A percentile compares a stretch with the other conserved stretches of the same genome.
Conservation (phyloP, 2,113 vertebrate genomes). For the Colossoma macropomum region DNA sequence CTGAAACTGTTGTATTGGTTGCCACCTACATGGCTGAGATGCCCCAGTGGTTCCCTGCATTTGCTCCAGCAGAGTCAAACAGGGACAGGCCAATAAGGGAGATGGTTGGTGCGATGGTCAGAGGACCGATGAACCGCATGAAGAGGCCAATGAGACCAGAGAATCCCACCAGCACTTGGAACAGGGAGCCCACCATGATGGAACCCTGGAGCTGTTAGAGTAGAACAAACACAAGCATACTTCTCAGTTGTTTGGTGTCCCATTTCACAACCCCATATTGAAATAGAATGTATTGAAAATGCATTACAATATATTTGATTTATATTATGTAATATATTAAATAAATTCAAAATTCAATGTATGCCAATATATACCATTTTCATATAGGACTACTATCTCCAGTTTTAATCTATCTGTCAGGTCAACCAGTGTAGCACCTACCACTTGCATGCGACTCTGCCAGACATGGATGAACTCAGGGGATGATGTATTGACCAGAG, state of each 20-base stretch:
- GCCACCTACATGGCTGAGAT: constrained; percentile 82
- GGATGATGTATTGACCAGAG: constrained; percentile 84
- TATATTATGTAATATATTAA: background rate
- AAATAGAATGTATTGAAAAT: background rate
- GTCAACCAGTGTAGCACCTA: constrained; percentile 64
- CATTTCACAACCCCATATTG: background rate
- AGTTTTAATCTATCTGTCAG: background rate
- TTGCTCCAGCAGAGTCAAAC: constrained; percentile 84
- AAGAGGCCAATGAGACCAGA: constrained; percentile 93
- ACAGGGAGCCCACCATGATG: constrained; percentile 90
- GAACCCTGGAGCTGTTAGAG: constrained; percentile 87
- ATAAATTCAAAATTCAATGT: too few species aligned
- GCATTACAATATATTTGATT: background rate
- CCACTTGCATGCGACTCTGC: constrained; percentile 92
- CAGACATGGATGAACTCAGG: constrained; percentile 85
- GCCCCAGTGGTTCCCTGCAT: constrained; percentile 93
- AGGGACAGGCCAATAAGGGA: constrained; percentile 90
- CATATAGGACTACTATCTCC: background rate
- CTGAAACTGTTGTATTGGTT: background rate
- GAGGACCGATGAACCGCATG: constrained; percentile 92
- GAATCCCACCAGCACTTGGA: constrained; percentile 93
- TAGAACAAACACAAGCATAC: background rate
- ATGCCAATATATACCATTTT: too few species aligned
- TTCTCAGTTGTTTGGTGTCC: background rate
- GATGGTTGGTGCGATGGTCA: constrained; percentile 97